Percentiles rank a stretch among this genome's conserved stretches.
Conservation (phyloP, 2,797 vertebrate genomes). For the Tauraco hartlaubi region DNA sequence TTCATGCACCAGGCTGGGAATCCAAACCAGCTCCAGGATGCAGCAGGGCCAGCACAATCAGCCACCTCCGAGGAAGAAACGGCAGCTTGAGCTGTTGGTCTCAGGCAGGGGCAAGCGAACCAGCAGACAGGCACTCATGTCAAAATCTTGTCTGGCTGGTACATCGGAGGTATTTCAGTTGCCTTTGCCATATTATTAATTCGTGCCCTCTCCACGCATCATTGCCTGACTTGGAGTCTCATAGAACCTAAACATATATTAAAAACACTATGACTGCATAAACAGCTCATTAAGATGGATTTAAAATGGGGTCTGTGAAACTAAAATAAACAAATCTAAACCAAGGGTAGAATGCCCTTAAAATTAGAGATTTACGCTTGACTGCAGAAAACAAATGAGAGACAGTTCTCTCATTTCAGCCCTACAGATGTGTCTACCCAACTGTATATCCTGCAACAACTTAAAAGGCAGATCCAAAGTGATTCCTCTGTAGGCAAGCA, state of each 20-base stretch:
- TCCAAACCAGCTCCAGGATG: neutral
- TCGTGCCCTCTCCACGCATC: conserved; percentile 9
- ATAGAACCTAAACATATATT: conserved; percentile 52
- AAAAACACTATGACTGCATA: conserved; percentile 38
- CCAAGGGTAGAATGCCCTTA: conserved; percentile 52
- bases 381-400: conserved; percentile 32
- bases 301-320: conserved; percentile 34
- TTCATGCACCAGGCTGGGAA: neutral
- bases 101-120: neutral
- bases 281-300: conserved; percentile 57
- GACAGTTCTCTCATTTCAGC: conserved; percentile 7
- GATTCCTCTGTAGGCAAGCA: conserved; percentile 11
- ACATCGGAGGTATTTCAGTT: neutral
- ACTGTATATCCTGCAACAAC: neutral
- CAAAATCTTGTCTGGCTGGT: neutral
- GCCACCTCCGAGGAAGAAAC: neutral
- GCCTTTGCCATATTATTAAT: conserved; percentile 41
- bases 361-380: conserved; percentile 51
- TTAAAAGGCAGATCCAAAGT: neutral
- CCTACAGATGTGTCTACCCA: conserved; percentile 5
- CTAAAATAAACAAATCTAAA: conserved; percentile 63
- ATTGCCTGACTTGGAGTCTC: neutral
- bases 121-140: neutral
- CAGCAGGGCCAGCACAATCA: neutral
- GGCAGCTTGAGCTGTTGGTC: neutral